Percentiles rank a stretch among this genome's conserved stretches.
Evolutionary conservation across 2,797 vertebrate genomes (phyloP).

Genomic region (Bradypodion pumilum): DNA sequence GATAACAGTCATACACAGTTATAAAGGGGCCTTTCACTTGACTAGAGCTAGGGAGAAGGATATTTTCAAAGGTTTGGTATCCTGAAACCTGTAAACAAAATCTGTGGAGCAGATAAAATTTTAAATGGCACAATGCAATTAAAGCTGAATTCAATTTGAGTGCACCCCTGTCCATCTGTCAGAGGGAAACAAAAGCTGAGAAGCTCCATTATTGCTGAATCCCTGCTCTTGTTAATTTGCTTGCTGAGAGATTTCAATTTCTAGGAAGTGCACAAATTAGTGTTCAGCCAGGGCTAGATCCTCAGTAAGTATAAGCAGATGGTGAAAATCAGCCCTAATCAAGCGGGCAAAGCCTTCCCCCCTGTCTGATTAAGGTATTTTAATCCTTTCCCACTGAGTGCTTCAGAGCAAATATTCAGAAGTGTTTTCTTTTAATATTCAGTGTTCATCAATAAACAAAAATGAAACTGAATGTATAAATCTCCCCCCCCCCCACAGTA

Average conservation of each 20-base stretch:
- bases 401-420: conserved; percentile 78
- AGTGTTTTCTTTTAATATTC: conserved; percentile 60
- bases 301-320: conserved; percentile 94
- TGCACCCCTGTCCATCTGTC: conserved; percentile 98
- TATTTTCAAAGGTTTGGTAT: conserved; percentile 89
- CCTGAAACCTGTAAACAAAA: conserved; percentile 98
- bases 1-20: conserved; percentile 87
- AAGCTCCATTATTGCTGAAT: conserved; percentile 96
- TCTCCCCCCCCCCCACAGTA: neutral
- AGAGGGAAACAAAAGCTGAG: conserved; percentile 97
- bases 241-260: conserved; percentile 96
- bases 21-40: conserved; percentile 87
- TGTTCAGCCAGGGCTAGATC: conserved; percentile 90
- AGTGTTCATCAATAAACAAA: conserved; percentile 63
- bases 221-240: conserved; percentile 96
- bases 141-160: conserved; percentile 99
- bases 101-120: conserved; percentile 99
- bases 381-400: conserved; percentile 84
- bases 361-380: conserved; percentile 86
- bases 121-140: conserved; percentile 99
- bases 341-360: conserved; percentile 85
- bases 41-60: conserved; percentile 73
- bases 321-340: conserved; percentile 93
- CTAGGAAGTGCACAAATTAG: conserved; percentile 91
- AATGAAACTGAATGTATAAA: conserved; percentile 61